These are phyloP conservation scores for Sciurus niger DNA, from an alignment of 2,113 vertebrate species.

Conservation along the genomic window DNA sequence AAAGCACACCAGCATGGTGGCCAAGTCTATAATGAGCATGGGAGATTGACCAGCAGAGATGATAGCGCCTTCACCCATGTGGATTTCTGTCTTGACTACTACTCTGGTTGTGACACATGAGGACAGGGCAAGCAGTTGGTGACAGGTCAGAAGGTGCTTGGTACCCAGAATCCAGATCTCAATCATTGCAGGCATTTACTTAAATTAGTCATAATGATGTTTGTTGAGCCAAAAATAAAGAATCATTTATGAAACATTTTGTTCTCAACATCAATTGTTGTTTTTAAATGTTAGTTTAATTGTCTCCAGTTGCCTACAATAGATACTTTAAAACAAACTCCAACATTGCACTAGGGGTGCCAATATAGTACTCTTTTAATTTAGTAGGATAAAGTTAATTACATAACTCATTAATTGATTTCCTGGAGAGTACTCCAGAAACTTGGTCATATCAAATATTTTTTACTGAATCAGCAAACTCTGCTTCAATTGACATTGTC, in stretches of 20 bases:
- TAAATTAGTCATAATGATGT: neutral
- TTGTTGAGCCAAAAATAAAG: neutral
- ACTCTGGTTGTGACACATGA: neutral
- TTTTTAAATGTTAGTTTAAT: slow-evolving; percentile 9
- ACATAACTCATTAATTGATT: neutral
- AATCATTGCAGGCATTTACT: neutral
- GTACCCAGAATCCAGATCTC: neutral
- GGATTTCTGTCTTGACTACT: neutral
- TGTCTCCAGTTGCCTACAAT: slow-evolving; percentile 22
- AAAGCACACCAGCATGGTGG: neutral
- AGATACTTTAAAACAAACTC: slow-evolving; percentile 36
- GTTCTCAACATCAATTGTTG: neutral
- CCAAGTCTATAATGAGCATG: rapidly evolving
- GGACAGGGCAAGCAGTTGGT: neutral
- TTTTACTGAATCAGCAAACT: slow-evolving; percentile 10
- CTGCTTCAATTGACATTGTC: neutral
- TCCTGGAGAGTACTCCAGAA: neutral
- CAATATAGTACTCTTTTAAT: neutral
- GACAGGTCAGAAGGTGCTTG: neutral
- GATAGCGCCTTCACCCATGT: neutral
- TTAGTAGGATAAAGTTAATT: neutral
- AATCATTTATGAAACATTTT: neutral
- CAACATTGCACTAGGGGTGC: neutral
- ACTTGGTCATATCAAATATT: neutral
- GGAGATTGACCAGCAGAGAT: neutral